These are phyloP conservation scores for Oscheius sp. DNA, from an alignment of 2,888 invertebrate genomes.

Conservation along the genomic window DNA sequence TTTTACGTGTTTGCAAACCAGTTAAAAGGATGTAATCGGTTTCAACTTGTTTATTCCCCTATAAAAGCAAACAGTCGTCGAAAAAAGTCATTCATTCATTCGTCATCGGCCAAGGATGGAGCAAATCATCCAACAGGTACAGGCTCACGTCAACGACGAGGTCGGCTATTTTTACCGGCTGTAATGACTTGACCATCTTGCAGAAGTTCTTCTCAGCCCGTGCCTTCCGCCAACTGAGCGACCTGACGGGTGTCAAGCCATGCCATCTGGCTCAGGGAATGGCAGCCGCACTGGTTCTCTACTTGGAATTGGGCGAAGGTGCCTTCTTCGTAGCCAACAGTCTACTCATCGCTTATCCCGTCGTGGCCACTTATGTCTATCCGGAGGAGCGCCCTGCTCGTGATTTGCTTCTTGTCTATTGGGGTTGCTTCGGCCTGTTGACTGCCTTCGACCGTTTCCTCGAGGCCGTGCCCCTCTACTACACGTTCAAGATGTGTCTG, in stretches of 20 bases:
- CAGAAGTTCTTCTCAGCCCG: slow-evolving; percentile 17
- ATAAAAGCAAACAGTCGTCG: too few relatives aligned
- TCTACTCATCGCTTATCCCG: slow-evolving; percentile 42
- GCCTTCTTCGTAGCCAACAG: slow-evolving; percentile 43
- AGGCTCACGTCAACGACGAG: background rate
- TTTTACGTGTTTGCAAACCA: too few relatives aligned
- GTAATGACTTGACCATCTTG: background rate
- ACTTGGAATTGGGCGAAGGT: slow-evolving; percentile 2
- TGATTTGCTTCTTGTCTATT: slow-evolving; percentile 44
- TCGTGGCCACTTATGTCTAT: slow-evolving; percentile 43
- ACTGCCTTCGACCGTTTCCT: slow-evolving; percentile 45
- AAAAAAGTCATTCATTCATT: slow-evolving; percentile 35
- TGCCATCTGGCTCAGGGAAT: slow-evolving; percentile 8
- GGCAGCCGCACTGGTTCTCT: slow-evolving; percentile 12
- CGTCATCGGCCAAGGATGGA: background rate
- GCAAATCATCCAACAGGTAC: slow-evolving; percentile 30
- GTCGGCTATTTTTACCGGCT: too few relatives aligned
- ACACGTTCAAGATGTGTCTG: slow-evolving; percentile 43
- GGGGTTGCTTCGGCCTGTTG: slow-evolving; percentile 38
- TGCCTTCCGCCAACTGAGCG: slow-evolving; percentile 1
- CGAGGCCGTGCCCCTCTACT: slow-evolving; percentile 44
- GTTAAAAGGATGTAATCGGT: too few relatives aligned
- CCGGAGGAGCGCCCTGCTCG: slow-evolving; percentile 45
- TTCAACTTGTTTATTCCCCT: too few relatives aligned
- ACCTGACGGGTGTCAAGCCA: background rate